Evolutionary conservation across 30 jellyfish, hydroid and myxozoan species (phyloP), one percentile per base, ranked within the genome.

Genomic region (Aurelia sp.): DNA sequence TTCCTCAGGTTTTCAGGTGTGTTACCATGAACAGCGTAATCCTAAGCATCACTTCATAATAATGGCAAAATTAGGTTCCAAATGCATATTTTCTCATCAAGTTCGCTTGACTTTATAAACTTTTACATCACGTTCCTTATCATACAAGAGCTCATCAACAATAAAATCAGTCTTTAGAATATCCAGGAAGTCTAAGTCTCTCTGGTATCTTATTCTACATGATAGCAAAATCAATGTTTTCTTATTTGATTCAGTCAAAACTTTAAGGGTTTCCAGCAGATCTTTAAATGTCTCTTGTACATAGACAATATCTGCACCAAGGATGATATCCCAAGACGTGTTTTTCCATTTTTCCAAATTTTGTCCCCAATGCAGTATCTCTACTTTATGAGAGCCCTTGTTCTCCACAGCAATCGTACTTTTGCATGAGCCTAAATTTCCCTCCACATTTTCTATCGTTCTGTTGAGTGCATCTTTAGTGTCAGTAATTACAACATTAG

Each of bases 291-390:
- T 85, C 5, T 84, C 93, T 31, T 91, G 83, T 31, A 84, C 60
- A 72, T 91, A 91, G 24, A 91, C 91, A 62, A 91, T 84, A 77
- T 91, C 98, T 31, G 98, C 98, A 20, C 98, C 98, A 60, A 91
- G 24, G 10, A 91, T 85, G 40, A 74, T 63, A 60, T 91, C 98
- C 98, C 98, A 91, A 0, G 77, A 53, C 38, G 75, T 65, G 12
- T 62, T 85, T 22, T 76, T 76, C 96, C 96, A 86, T 50, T 51
- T 40, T 19, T 91, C 86, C 64, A 83, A 47, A 61, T 91, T 68
- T 53, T 63, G 38, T 31, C 96, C 98, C 98, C 98, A 91, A 64
- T 67, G 77, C 41, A 91, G 65, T 21, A 38, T 85, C 74, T 80
- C 87, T 9, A 91, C 93, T 15, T 68, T 41, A 58, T 70, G 80